Base-by-base conservation (phyloP, 1,140 invertebrate species). In the Panagrolaimus sp. region DNA sequence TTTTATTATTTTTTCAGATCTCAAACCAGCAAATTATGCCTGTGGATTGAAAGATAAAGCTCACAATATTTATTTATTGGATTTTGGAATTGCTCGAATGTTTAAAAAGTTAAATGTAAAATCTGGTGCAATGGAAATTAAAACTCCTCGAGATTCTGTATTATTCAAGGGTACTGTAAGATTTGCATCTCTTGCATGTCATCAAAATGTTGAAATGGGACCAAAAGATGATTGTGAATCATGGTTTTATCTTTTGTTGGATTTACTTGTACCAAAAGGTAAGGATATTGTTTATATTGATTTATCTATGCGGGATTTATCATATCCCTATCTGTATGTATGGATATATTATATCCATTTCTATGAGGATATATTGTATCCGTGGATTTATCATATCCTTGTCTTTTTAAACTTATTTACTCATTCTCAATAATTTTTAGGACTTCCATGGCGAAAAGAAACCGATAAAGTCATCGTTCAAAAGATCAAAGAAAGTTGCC, bases 121-220 rank as follows among this genome's bases (percentile, higher is more conserved):
- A n/a, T 78, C 78, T 68, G 64, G 73, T 46, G 62, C 67, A 9
- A 68, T 32, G 7, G 67, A 68, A 28, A 14, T 68, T n/a, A 58
- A 63, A 62, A 32, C 67, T 9, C 67, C 67, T 12, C n/a, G 67
- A 28, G 67, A 62, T 17, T 32, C 17, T n/a, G 66, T 71, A 14
- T 26, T 26, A 1, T 71, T 71, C 66, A 70, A 68, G 26, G 68
- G 68, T 21, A 69, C 68, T 44, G 68, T 69, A n/a, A 65, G 68
- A 17, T 69, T 44, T 43, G 68, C 68, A 9, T 44, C 68, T 6
- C 24, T 69, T 3, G 46, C 28, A 10, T 65, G 58, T 28, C 68
- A 69, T 64, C 15, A 17, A 21, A 26, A 28, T 24, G 28, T 63
- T 26, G 68, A 69, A 46, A 43, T 63, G 55, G 63, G 68, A 14